phyloP scores from a whole-genome alignment of 2,113 vertebrate species.

The Scatophagus argus region DNA sequence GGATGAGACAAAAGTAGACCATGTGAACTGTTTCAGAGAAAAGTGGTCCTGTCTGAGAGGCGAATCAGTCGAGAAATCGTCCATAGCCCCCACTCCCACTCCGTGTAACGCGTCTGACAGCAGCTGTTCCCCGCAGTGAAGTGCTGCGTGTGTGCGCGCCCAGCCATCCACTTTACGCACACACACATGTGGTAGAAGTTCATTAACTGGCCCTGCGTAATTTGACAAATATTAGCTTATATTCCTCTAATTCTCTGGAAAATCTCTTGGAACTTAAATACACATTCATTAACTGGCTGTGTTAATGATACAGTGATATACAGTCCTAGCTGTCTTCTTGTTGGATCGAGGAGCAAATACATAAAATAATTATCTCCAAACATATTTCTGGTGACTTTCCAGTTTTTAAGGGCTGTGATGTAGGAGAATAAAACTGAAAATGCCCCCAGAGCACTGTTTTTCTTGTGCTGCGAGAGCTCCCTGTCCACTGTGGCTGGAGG shows the following conservation, averaged over 20 bases:
- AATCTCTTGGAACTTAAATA: not conserved
- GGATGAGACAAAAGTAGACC: slow-evolving; percentile 21
- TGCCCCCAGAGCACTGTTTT: not conserved
- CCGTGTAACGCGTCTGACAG: slow-evolving; percentile 48
- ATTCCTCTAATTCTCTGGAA: slow-evolving; percentile 1
- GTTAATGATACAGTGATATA: not conserved
- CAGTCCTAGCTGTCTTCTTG: not conserved
- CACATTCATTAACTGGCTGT: not conserved
- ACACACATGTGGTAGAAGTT: slow-evolving; percentile 59
- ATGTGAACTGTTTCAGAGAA: not conserved
- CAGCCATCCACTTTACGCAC: slow-evolving; percentile 74
- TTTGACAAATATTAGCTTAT: slow-evolving; percentile 20
- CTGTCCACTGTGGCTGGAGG: slow-evolving; percentile 2
- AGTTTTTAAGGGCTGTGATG: not conserved
- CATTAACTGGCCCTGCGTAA: slow-evolving; percentile 35
- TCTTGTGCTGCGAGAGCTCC: not conserved
- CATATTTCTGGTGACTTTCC: slow-evolving; percentile 6
- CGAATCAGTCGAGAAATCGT: slow-evolving; percentile 21
- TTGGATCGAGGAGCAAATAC: slow-evolving; percentile 1
- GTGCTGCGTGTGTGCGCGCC: slow-evolving; percentile 62
- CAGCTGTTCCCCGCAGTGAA: slow-evolving; percentile 62
- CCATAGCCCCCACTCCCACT: slow-evolving; percentile 57
- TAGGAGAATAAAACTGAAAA: slow-evolving; percentile 1
- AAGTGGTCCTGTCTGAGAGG: slow-evolving; percentile 12
- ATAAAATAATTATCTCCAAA: slow-evolving; percentile 16